Evolutionary conservation across 2,888 invertebrate genomes (phyloP).

Genomic region (Dynastes tityus): DNA sequence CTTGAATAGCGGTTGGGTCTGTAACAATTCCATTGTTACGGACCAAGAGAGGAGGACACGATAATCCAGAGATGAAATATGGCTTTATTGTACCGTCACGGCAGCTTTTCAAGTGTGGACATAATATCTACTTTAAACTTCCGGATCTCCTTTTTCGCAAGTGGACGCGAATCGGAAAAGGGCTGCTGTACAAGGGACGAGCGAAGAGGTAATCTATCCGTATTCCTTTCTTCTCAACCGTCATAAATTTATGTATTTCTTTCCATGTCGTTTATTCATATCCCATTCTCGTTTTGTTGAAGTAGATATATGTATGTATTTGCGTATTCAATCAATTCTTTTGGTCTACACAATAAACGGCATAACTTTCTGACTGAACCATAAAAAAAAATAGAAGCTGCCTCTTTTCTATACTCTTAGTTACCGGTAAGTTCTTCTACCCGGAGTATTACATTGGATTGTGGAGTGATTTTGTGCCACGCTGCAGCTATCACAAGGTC

Average conservation of each 20-base stretch:
- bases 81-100: constrained; percentile 31
- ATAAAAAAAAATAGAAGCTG: too few relatives aligned
- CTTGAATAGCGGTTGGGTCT: constrained; percentile 3
- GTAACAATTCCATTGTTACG: constrained; percentile 19
- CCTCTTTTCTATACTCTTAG: too few relatives aligned
- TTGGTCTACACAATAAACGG: too few relatives aligned
- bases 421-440: too few relatives aligned
- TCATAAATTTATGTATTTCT: neutral
- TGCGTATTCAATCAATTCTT: too few relatives aligned
- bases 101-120: constrained; percentile 21
- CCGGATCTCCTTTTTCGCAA: neutral
- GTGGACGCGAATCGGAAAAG: neutral
- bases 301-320: too few relatives aligned
- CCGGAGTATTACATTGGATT: too few relatives aligned
- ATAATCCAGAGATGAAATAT: constrained; percentile 28
- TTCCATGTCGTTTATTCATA: neutral
- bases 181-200: neutral
- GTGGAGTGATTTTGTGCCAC: too few relatives aligned
- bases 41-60: constrained; percentile 7
- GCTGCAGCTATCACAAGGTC: too few relatives aligned
- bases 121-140: constrained; percentile 24
- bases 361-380: too few relatives aligned
- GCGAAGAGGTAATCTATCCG: neutral
- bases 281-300: too few relatives aligned
- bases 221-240: neutral